phyloP scores from a whole-genome alignment of 2,888 invertebrate species.

The Hypolimnas misippus region DNA sequence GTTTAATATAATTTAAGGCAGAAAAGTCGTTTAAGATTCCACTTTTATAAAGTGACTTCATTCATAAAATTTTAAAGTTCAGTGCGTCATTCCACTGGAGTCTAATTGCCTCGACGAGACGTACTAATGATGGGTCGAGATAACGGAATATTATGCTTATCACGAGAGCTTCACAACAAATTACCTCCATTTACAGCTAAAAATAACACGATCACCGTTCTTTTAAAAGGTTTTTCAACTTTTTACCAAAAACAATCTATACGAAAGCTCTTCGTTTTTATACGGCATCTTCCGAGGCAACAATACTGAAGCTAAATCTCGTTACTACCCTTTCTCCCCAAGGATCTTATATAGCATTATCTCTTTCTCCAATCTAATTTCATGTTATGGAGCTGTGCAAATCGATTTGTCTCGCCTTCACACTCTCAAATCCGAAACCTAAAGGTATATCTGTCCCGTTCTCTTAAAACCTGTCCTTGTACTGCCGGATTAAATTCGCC shows the following conservation, averaged over 20 bases:
- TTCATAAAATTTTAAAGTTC: slow-evolving; percentile 35
- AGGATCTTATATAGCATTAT: slow-evolving; percentile 54
- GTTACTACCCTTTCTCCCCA: slow-evolving; percentile 54
- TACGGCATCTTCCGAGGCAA: slow-evolving; percentile 66
- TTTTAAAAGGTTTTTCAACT: slow-evolving; percentile 39
- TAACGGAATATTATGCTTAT: slow-evolving; percentile 41
- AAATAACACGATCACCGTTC: slow-evolving; percentile 34
- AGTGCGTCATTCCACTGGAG: slow-evolving; percentile 29
- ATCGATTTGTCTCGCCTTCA: slow-evolving; percentile 75
- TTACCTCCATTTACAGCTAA: slow-evolving; percentile 33
- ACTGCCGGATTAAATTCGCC: slow-evolving; percentile 65
- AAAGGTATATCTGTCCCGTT: slow-evolving; percentile 57
- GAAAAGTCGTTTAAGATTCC: slow-evolving; percentile 19
- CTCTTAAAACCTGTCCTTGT: slow-evolving; percentile 64
- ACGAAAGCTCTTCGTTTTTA: slow-evolving; percentile 65
- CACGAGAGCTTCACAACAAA: slow-evolving; percentile 36
- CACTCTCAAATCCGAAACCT: slow-evolving; percentile 58
- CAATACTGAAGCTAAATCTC: slow-evolving; percentile 48
- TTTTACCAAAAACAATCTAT: slow-evolving; percentile 55
- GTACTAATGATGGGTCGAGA: slow-evolving; percentile 39
- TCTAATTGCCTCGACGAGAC: slow-evolving; percentile 41
- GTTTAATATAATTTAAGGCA: slow-evolving; percentile 10
- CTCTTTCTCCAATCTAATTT: slow-evolving; percentile 64
- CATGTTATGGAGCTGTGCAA: slow-evolving; percentile 61
- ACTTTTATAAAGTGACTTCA: slow-evolving; percentile 19